Evolutionary conservation across 2,113 vertebrate genomes (phyloP), one percentile per base, ranked within the genome.

Genomic region (Patagioenas fasciata): DNA sequence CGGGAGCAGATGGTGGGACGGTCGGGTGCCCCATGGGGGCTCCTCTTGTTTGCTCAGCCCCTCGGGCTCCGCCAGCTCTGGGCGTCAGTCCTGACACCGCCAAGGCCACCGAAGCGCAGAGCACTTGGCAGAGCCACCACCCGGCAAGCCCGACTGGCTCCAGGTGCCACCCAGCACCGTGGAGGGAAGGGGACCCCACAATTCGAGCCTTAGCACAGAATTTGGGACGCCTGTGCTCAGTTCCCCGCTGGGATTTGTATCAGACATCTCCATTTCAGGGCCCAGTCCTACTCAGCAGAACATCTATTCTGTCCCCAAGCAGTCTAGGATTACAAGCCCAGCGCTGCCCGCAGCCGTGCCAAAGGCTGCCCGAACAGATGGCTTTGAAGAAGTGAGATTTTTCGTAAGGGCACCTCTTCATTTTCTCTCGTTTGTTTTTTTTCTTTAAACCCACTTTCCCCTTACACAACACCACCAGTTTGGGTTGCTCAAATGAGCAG

Each of bases 351-450:
- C 60, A 58, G 61, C 9, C 2, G 13, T 29, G 34, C 61, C 51
- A 4, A 8, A 23, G 62, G 53, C 79, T 72, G 69, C 65, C 85
- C 31, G 10, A n/a, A 36, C 66, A 56, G 62, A 25, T 4, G 25
- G 56, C 10, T 81, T 38, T 74, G 83, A 83, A 96, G 91, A 91
- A 95, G 83, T 53, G 83, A 74, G 91, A 50, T 51, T 87, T 70
- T 80, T 15, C 70, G 23, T 12, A 5, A 53, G 44, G 66, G 62
- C 83, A 40, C 10, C 53, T 61, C 62, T 88, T 18, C 11, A 31
- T 6, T 94, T 88, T 40, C 28, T 32, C 9, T 40, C 4, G 31
- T 20, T 19, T 19, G 67, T n/a, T 48, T 28, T 61, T 50, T 51
- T 73, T 23, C 31, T 73, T 34, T 14, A 11, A 29, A 28, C 29